Evolutionary conservation across 1,140 invertebrate species (phyloP).

Genomic region (Ptiloglossa arizonensis): DNA sequence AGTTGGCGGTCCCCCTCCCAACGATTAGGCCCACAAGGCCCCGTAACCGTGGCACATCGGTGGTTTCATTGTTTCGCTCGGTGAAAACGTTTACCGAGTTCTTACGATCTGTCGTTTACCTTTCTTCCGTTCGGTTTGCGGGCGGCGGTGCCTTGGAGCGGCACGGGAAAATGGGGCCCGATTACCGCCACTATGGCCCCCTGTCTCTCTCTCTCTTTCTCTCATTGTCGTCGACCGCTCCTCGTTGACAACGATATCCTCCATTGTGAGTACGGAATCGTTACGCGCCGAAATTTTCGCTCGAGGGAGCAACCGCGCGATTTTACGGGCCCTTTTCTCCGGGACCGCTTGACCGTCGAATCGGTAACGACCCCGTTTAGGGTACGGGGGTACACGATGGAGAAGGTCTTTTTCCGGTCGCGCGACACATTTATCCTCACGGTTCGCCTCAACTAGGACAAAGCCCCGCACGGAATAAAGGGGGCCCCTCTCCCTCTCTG

Average conservation of each 20-base stretch:
- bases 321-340: conserved; percentile 35
- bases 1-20: no score
- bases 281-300: background rate
- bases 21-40: conserved; percentile 46
- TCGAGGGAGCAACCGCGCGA: background rate
- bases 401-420: conserved; percentile 27
- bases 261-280: conserved; percentile 15
- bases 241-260: conserved; percentile 50
- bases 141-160: background rate
- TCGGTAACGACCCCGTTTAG: background rate
- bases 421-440: conserved; percentile 44
- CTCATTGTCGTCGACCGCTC: conserved; percentile 40
- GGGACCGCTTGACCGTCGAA: conserved; percentile 15
- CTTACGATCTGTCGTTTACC: background rate
- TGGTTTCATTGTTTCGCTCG: conserved; percentile 23
- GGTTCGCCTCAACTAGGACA: conserved; percentile 37
- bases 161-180: conserved; percentile 27
- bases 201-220: no score
- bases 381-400: no score
- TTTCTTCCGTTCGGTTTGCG: conserved; percentile 14
- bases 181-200: conserved; percentile 21
- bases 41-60: conserved; percentile 8
- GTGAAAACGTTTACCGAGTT: background rate
- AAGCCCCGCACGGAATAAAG: conserved; percentile 43
- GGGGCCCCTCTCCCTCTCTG: conserved; percentile 46